A percentile compares a stretch with the other conserved stretches of the same genome.
Conservation (phyloP, 2,113 vertebrate genomes). For the Leuciscus idus region DNA sequence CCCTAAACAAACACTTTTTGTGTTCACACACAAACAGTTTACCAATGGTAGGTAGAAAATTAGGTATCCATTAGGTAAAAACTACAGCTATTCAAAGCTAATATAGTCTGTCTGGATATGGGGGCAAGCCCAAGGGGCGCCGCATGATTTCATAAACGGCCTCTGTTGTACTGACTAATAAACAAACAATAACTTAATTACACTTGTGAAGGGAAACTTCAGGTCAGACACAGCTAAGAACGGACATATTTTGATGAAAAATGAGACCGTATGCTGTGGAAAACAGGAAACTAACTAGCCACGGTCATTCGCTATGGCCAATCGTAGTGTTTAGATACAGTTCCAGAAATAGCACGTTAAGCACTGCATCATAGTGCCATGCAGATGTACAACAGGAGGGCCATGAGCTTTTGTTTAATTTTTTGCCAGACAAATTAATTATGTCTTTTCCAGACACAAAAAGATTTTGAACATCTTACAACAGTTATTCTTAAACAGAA, state of each 20-base stretch:
- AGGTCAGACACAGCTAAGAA: neutral
- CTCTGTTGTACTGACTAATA: conserved; percentile 1
- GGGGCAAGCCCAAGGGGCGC: no score
- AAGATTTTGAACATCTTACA: neutral
- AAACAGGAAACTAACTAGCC: conserved; percentile 32
- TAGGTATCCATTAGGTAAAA: neutral
- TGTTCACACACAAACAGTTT: conserved; percentile 13
- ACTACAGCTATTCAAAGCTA: neutral
- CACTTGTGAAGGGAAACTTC: neutral
- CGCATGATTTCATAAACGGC: neutral
- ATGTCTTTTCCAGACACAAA: neutral
- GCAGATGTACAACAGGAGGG: neutral
- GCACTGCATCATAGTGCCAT: neutral
- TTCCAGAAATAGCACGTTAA: neutral
- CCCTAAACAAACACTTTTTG: conserved; percentile 9
- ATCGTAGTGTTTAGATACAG: conserved; percentile 22
- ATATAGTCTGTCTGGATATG: neutral
- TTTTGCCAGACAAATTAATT: neutral
- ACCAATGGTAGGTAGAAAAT: no score
- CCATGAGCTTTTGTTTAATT: neutral
- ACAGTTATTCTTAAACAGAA: neutral
- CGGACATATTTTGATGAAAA: conserved; percentile 30
- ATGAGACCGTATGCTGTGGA: conserved; percentile 5
- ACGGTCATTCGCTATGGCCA: conserved; percentile 7
- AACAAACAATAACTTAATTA: conserved; percentile 17